These are phyloP conservation scores for Ibidorhyncha struthersii DNA, from an alignment of 2,113 vertebrate species.

Conservation along the genomic window DNA sequence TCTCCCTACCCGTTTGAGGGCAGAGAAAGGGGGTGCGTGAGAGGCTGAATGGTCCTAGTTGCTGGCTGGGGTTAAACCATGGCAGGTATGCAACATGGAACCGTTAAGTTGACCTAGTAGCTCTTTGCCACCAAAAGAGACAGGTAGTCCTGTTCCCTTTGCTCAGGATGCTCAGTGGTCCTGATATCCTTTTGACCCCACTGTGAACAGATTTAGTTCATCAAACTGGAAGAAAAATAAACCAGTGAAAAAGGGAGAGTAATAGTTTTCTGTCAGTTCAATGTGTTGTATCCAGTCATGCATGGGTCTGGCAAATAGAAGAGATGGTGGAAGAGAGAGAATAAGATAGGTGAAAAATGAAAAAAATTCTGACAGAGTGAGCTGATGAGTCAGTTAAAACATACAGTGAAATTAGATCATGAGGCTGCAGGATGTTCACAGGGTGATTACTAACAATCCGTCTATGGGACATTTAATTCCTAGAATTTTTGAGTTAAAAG, in stretches of 20 bases:
- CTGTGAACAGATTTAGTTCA: neutral
- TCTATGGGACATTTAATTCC: neutral
- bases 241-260: neutral
- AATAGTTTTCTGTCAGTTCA: neutral
- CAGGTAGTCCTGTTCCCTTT: neutral
- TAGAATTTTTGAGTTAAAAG: neutral
- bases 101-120: neutral
- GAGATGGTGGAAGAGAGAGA: neutral
- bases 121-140: neutral
- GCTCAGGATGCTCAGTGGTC: neutral
- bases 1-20: neutral
- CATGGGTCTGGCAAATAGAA: neutral
- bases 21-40: neutral
- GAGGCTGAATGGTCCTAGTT: neutral
- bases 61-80: neutral
- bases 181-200: neutral
- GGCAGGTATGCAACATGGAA: neutral
- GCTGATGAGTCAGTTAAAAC: neutral
- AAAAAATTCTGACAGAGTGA: neutral
- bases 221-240: neutral
- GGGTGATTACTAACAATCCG: rapidly evolving
- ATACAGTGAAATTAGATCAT: neutral
- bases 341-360: neutral
- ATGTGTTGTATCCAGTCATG: neutral
- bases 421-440: neutral